These are phyloP conservation scores for Crepidodera aurea DNA, from an alignment of 2,888 invertebrate species.

Conservation along the genomic window DNA sequence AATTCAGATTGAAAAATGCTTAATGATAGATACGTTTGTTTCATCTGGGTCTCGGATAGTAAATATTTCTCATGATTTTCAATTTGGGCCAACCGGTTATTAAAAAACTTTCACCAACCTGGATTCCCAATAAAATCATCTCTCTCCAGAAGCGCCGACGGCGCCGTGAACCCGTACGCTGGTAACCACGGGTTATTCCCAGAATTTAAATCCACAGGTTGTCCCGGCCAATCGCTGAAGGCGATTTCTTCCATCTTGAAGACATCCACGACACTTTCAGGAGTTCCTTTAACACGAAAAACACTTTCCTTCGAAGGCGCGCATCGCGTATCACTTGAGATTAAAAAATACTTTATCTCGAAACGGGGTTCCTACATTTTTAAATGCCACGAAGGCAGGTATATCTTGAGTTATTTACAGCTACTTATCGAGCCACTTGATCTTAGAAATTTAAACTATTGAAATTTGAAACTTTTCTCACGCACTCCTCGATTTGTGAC, in stretches of 20 bases:
- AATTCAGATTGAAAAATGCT: too few relatives aligned
- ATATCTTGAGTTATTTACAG: not conserved
- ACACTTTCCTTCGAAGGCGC: slow-evolving; percentile 5
- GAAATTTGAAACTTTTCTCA: slow-evolving; percentile 7
- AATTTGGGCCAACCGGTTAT: too few relatives aligned
- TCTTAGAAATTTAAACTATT: slow-evolving; percentile 10
- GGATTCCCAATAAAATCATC: slow-evolving; percentile 71
- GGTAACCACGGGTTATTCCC: slow-evolving; percentile 82
- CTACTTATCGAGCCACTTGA: slow-evolving; percentile 15
- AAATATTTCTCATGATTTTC: too few relatives aligned
- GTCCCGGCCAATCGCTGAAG: slow-evolving; percentile 71
- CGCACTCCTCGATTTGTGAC: slow-evolving; percentile 1
- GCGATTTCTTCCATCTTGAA: slow-evolving; percentile 67
- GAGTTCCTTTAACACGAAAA: slow-evolving; percentile 45
- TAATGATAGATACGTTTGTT: too few relatives aligned
- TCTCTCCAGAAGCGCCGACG: slow-evolving; percentile 64
- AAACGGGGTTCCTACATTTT: slow-evolving; percentile 1
- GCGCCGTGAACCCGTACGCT: slow-evolving; percentile 79
- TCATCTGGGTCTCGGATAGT: too few relatives aligned
- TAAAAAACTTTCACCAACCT: slow-evolving; percentile 62
- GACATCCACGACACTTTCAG: slow-evolving; percentile 53
- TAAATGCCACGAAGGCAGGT: not conserved
- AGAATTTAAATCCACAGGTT: slow-evolving; percentile 64
- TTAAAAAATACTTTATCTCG: not conserved
- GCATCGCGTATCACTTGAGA: not conserved